These are phyloP conservation scores for Thalpophila matura DNA, from an alignment of 2,888 invertebrate species.

Conservation along the genomic window DNA sequence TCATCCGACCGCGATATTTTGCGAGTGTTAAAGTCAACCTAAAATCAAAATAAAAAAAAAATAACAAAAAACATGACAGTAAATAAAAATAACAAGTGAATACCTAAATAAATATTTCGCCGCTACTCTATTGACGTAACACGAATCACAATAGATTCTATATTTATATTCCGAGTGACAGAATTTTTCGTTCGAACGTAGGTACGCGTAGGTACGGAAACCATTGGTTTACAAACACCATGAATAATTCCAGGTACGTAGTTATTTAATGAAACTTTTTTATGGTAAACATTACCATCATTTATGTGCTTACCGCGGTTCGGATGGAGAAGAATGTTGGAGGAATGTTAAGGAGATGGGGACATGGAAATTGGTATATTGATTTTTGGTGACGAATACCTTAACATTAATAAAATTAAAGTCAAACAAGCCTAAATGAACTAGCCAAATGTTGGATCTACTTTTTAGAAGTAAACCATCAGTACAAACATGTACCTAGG, in stretches of 20 bases:
- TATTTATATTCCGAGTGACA: slow-evolving; percentile 16
- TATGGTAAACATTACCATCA: slow-evolving; percentile 40
- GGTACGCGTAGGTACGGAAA: no score
- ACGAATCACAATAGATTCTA: slow-evolving; percentile 6
- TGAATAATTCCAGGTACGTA: slow-evolving; percentile 58
- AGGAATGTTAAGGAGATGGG: slow-evolving; percentile 17
- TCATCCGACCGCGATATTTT: no score
- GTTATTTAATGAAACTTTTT: slow-evolving; percentile 53
- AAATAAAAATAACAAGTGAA: slow-evolving; percentile 2
- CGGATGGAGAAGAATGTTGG: slow-evolving; percentile 7
- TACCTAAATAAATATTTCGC: slow-evolving; percentile 17
- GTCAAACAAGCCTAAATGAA: no score
- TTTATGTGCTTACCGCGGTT: slow-evolving; percentile 19
- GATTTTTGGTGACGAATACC: not conserved
- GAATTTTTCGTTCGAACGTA: not conserved
- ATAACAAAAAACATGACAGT: not conserved
- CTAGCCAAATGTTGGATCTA: no score
- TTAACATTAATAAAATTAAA: no score
- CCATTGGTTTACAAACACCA: slow-evolving; percentile 37
- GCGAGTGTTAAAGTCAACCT: not conserved
- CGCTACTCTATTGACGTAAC: not conserved
- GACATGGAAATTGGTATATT: slow-evolving; percentile 3
- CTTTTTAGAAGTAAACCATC: no score
- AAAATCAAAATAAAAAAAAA: not conserved
- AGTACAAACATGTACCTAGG: no score